Base-by-base conservation (phyloP, 2,113 vertebrate species). In the Tursiops truncatus region DNA sequence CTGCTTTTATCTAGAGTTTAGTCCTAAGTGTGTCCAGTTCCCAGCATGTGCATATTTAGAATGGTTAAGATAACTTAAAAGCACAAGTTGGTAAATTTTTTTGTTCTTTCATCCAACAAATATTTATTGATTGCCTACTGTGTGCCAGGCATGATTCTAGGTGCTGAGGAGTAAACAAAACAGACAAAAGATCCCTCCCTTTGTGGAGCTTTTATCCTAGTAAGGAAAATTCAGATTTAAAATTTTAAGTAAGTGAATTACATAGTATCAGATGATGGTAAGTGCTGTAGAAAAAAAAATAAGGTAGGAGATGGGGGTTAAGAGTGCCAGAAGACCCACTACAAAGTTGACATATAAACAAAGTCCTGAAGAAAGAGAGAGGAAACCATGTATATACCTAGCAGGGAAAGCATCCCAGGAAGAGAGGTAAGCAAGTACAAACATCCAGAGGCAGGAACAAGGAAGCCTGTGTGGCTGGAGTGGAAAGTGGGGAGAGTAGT, bases 61-160 rank as follows among this genome's bases (percentile, higher is more conserved):
- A 26, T 94, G 38, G 63, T 86, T 92, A 89, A 82, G 38, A 83
- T 95, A 94, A 83, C 25, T 7, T 79, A 80, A 94, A 81, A 74
- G 38, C 18, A 84, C 38, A 93, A 38, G 14, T 73, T 92, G 63
- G 44, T 79, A 89, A 85, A 44, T 79, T 92, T 23, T 53, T 33
- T 91, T 86, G 47, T 56, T 53, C 25, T 91, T 86, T 89, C 36
- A 77, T 88, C 91, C 63, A 89, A 58, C 41, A 91, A 60, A 36
- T 95, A 56, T 81, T 94, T 77, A 60, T 71, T 68, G 53, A 62
- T 68, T 95, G 41, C 28, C n/a, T 62, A 4, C 60, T 86, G 1
- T 87, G 53, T 87, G 67, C 67, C n/a, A 95, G 91, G 33, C 41
- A 65, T 88, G 56, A 77, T 89, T 83, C 80, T 71, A 65, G 67